Conservation (phyloP, 2,113 vertebrate genomes). For the Amazona vittata region DNA sequence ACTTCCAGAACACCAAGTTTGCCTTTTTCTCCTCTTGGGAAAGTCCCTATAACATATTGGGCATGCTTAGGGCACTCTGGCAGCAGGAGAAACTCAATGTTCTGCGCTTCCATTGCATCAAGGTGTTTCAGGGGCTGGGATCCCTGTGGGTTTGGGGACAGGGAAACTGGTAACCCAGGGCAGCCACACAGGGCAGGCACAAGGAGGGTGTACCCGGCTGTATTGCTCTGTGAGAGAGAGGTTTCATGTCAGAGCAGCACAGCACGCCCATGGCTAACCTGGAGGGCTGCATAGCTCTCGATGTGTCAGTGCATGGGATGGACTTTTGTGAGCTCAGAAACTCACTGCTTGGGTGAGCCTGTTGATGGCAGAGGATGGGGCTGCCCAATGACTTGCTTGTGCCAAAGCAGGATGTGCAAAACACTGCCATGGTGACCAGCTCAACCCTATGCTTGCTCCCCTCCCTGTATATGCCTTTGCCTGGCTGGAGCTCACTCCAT, state of each 20-base stretch:
- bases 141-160: neutral
- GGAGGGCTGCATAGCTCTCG: too few species aligned
- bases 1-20: neutral
- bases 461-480: neutral
- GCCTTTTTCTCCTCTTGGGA: neutral
- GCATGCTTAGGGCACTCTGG: neutral
- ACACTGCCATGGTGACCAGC: too few species aligned
- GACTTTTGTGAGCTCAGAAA: too few species aligned
- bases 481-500: too few species aligned
- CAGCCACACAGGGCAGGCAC: neutral
- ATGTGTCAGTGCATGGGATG: too few species aligned
- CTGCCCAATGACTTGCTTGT: too few species aligned
- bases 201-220: accelerated
- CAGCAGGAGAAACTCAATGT: neutral
- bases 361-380: too few species aligned
- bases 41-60: neutral
- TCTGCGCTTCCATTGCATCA: neutral
- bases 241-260: too few species aligned
- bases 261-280: too few species aligned
- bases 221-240: too few species aligned
- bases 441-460: neutral
- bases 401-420: too few species aligned
- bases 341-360: too few species aligned
- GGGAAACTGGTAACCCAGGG: neutral
- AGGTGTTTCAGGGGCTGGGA: neutral